Percentiles rank a stretch among this genome's conserved stretches.
Evolutionary conservation across 2,888 invertebrate species (phyloP).

Genomic region (Phortica okadai): DNA sequence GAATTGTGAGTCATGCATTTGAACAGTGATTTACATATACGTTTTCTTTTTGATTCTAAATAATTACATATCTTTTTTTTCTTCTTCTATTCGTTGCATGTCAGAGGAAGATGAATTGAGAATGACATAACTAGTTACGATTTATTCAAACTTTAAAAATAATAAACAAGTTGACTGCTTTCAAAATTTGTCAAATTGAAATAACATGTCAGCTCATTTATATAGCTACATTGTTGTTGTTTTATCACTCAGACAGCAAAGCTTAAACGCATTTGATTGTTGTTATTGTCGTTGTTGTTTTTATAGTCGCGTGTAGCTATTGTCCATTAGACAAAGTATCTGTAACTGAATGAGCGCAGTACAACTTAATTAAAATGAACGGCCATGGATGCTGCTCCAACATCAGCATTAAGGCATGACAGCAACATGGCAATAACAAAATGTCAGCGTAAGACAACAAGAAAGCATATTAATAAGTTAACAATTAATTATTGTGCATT

Average conservation of each 20-base stretch:
- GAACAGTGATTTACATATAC: background rate
- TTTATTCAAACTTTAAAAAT: constrained; percentile 20
- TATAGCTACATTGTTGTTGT: background rate
- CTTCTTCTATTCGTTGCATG: background rate
- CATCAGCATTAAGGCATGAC: background rate
- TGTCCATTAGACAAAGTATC: constrained; percentile 20
- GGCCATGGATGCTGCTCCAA: constrained; percentile 29
- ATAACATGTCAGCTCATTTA: constrained; percentile 33
- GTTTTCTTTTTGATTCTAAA: background rate
- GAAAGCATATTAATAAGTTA: constrained; percentile 55
- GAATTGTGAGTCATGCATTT: constrained; percentile 2
- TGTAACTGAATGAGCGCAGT: constrained; percentile 26
- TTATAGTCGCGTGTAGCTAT: constrained; percentile 8
- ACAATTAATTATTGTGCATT: constrained; percentile 61
- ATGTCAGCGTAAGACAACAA: constrained; percentile 35
- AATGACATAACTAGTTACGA: background rate
- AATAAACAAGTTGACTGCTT: constrained; percentile 13
- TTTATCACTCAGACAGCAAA: background rate
- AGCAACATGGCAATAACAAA: constrained; percentile 31
- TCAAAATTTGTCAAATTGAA: constrained; percentile 29
- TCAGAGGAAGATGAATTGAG: too few species aligned
- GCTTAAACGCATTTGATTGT: constrained; percentile 18
- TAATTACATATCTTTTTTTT: background rate
- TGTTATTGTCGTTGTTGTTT: background rate
- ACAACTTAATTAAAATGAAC: constrained; percentile 65